Evolutionary conservation across 2,113 vertebrate species (phyloP).

Genomic region (Aegotheles bennettii): DNA sequence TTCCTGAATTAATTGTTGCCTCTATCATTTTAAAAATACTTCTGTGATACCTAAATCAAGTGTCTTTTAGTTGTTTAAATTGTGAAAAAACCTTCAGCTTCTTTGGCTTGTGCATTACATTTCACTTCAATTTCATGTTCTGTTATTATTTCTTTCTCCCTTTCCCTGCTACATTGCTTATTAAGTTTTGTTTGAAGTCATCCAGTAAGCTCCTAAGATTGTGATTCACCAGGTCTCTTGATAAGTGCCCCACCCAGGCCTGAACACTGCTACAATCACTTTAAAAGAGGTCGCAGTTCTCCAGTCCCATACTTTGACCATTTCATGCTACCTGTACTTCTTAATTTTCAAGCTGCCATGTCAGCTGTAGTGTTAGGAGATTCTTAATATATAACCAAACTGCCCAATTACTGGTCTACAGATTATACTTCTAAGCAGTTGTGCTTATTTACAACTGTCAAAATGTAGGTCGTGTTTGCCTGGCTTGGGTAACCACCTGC

Average conservation of each 20-base stretch:
- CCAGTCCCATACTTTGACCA: not conserved
- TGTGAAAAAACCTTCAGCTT: not conserved
- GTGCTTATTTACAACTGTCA: not conserved
- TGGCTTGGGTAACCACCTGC: not conserved
- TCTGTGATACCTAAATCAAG: not conserved
- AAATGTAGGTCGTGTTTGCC: not conserved
- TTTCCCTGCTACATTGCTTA: not conserved
- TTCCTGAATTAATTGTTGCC: not conserved
- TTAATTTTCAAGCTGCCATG: not conserved
- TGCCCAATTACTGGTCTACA: not conserved
- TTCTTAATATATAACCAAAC: not conserved
- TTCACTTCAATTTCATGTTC: not conserved
- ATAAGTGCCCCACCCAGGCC: not conserved
- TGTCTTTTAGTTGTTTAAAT: not conserved
- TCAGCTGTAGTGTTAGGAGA: not conserved
- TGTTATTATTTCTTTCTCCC: not conserved
- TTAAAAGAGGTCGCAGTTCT: not conserved
- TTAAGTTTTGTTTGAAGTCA: not conserved
- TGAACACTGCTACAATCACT: accelerated
- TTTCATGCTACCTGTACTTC: not conserved
- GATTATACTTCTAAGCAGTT: not conserved
- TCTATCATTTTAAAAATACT: not conserved
- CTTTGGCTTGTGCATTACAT: not conserved
- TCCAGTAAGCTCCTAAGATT: not conserved
- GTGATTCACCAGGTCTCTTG: not conserved